Evolutionary conservation across 1,140 invertebrate species (phyloP).

Genomic region (Harpegnathos saltator): DNA sequence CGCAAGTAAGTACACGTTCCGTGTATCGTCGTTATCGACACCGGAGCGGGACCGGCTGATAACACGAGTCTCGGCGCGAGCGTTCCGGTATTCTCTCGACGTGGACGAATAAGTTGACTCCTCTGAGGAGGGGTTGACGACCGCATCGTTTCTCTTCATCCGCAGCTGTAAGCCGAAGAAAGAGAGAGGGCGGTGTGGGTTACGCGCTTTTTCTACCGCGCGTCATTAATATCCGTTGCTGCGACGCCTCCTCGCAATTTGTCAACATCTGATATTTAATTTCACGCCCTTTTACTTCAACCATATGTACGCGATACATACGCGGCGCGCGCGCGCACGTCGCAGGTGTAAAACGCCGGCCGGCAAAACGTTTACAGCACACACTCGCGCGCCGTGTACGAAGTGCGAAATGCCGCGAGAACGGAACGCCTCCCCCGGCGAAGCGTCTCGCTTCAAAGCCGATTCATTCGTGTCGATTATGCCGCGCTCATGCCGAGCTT

Average conservation of each 20-base stretch:
- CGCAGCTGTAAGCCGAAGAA: conserved; percentile 80
- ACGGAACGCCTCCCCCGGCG: too few species aligned
- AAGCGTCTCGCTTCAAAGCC: too few species aligned
- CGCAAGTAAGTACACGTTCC: not conserved
- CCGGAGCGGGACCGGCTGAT: conserved; percentile 61
- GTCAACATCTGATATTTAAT: conserved; percentile 87
- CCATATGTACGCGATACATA: conserved; percentile 28
- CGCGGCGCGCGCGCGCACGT: conserved; percentile 64
- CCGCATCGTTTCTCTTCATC: conserved; percentile 85
- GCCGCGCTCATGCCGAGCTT: too few species aligned
- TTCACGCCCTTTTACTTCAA: conserved; percentile 81
- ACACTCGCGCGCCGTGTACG: not conserved
- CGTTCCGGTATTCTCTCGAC: not conserved
- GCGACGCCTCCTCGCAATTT: conserved; percentile 85
- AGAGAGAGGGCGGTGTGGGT: conserved; percentile 78
- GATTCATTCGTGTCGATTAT: not conserved
- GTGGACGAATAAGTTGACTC: conserved; percentile 66
- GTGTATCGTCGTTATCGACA: conserved; percentile 60
- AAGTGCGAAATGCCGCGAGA: not conserved
- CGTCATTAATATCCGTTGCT: conserved; percentile 86
- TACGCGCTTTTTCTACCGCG: conserved; percentile 83
- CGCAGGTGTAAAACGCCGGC: conserved; percentile 73
- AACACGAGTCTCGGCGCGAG: conserved; percentile 25
- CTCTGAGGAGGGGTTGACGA: conserved; percentile 63
- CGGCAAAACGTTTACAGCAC: conserved; percentile 32